A percentile compares a stretch with the other conserved stretches of the same genome.
Evolutionary conservation across 2,797 vertebrate species (phyloP).

Genomic region (Antennarius maculatus): DNA sequence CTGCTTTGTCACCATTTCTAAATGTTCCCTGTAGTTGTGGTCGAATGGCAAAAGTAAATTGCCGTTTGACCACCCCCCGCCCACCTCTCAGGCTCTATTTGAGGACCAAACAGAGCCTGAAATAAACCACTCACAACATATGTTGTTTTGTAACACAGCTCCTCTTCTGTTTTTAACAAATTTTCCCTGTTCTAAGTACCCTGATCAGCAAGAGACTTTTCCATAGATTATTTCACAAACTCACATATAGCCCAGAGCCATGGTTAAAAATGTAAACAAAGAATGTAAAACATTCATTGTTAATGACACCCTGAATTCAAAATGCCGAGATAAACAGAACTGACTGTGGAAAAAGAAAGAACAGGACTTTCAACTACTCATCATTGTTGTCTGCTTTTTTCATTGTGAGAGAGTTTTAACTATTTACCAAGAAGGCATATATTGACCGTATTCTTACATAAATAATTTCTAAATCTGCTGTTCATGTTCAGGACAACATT

Average conservation of each 20-base stretch:
- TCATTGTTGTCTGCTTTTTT: neutral
- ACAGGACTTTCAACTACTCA: neutral
- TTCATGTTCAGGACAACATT: conserved; percentile 6
- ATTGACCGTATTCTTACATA: neutral
- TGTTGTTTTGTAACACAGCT: conserved; percentile 15
- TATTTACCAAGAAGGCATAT: neutral
- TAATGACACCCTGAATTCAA: neutral
- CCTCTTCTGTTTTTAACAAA: conserved; percentile 26
- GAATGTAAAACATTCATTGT: neutral
- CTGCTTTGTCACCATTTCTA: conserved; percentile 61
- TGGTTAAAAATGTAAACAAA: too few species aligned
- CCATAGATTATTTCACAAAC: conserved; percentile 9
- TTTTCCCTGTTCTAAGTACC: conserved; percentile 29
- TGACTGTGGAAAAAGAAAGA: neutral
- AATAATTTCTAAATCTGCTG: conserved; percentile 1
- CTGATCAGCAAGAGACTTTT: conserved; percentile 22
- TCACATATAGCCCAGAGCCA: neutral
- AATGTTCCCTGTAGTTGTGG: conserved; percentile 27
- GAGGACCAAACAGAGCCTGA: conserved; percentile 25
- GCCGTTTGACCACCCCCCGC: conserved; percentile 1
- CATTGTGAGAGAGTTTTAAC: neutral
- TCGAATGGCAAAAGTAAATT: conserved; percentile 44
- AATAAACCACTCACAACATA: conserved; percentile 38
- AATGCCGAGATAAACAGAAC: neutral
- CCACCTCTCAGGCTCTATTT: too few species aligned